Percentiles rank a stretch among this genome's conserved stretches.
Evolutionary conservation across 2,888 invertebrate species (phyloP).

Genomic region (Tachina lurida): DNA sequence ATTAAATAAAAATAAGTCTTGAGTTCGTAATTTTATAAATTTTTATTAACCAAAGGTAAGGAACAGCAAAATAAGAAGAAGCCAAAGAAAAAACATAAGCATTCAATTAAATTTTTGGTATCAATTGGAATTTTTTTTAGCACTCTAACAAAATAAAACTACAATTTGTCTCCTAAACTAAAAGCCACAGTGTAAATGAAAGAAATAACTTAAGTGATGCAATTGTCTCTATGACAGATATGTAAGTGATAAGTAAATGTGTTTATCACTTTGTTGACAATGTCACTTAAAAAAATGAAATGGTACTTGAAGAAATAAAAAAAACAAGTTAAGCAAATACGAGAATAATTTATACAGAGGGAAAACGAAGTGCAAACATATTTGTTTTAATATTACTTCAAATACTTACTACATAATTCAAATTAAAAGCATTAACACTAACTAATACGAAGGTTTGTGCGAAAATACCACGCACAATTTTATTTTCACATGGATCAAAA

Average conservation of each 20-base stretch:
- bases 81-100: too few species aligned
- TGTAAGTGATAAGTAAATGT: conserved; percentile 63
- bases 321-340: conserved; percentile 14
- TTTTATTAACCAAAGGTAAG: too few species aligned
- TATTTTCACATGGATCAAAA: background rate
- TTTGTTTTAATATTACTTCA: conserved; percentile 22
- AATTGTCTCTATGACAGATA: conserved; percentile 43
- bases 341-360: conserved; percentile 42
- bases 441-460: background rate
- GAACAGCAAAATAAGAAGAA: too few species aligned
- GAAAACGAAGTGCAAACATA: conserved; percentile 10
- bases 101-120: too few species aligned
- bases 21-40: too few species aligned
- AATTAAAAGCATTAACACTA: background rate
- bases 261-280: conserved; percentile 72
- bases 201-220: conserved; percentile 49
- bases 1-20: too few species aligned
- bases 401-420: conserved; percentile 8
- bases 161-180: background rate
- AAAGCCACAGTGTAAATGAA: background rate
- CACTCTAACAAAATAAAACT: background rate
- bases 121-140: too few species aligned
- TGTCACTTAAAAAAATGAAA: conserved; percentile 64
- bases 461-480: background rate
- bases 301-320: conserved; percentile 14